Percentiles rank a stretch among this genome's conserved stretches.
These are phyloP conservation scores for Brevimyrus niger DNA, from an alignment of 2,113 vertebrate species.

Conservation along the genomic window DNA sequence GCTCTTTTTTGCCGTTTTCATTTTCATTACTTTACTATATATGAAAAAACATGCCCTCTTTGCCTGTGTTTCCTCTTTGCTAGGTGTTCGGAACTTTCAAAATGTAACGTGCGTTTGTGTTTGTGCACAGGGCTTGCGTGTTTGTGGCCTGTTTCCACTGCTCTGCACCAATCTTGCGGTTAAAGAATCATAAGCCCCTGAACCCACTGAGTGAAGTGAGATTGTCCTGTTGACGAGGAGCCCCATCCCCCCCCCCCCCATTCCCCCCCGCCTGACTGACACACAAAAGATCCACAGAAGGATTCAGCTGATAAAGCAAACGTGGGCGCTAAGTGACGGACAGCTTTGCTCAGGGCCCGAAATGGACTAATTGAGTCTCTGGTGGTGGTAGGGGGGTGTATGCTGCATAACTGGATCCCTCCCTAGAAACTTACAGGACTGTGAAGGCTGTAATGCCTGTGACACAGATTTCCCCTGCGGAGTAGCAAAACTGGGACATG, in stretches of 20 bases:
- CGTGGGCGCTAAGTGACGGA: neutral
- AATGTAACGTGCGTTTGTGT: neutral
- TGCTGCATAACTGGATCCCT: neutral
- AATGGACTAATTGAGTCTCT: slow-evolving; percentile 1
- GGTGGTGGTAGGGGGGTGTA: neutral
- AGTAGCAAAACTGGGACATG: neutral
- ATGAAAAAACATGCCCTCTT: neutral
- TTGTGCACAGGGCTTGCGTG: neutral
- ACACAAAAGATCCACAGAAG: neutral
- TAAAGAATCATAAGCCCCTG: neutral
- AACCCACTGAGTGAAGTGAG: neutral
- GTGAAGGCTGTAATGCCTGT: neutral
- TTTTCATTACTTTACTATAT: neutral
- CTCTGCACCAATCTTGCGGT: neutral
- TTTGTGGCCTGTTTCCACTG: neutral
- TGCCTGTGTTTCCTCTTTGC: neutral
- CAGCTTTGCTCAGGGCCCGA: neutral
- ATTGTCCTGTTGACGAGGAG: neutral
- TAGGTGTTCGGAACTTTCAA: neutral
- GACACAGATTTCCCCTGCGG: neutral
- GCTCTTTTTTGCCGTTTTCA: neutral
- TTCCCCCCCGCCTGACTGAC: neutral
- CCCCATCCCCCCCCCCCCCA: neutral
- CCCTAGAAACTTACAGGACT: neutral
- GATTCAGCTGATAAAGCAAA: neutral